Evolutionary conservation across 1,140 invertebrate genomes (phyloP).

Genomic region (Globodera ellingtonae): DNA sequence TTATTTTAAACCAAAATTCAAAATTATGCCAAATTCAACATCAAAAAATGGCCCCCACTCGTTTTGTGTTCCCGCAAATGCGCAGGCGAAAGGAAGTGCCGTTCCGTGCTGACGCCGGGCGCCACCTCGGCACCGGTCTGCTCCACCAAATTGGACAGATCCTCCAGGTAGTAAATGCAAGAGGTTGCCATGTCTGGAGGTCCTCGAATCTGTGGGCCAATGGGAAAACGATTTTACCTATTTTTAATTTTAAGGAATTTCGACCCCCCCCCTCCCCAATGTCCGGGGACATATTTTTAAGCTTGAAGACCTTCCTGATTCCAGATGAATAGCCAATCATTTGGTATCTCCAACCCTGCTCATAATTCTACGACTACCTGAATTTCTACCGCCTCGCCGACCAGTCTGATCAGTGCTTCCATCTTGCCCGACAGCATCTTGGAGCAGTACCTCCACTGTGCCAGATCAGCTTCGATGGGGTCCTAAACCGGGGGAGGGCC

Average conservation of each 20-base stretch:
- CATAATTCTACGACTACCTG: not conserved
- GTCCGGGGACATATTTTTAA: too few relatives aligned
- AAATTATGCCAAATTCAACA: not conserved
- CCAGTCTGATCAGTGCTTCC: conserved; percentile 76
- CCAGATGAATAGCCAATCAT: too few relatives aligned
- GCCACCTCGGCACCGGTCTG: conserved; percentile 68
- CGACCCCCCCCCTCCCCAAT: too few relatives aligned
- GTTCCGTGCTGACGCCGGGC: conserved; percentile 63
- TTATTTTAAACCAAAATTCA: not conserved
- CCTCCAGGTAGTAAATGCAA: conserved; percentile 76
- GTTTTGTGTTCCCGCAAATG: conserved; percentile 58
- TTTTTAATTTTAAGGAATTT: too few relatives aligned
- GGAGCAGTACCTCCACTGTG: conserved; percentile 80
- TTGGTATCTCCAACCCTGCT: too few relatives aligned
- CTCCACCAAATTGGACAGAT: conserved; percentile 75
- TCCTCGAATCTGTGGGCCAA: conserved; percentile 71
- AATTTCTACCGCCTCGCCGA: conserved; percentile 72
- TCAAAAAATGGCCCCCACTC: not conserved
- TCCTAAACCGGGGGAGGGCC: conserved; percentile 55
- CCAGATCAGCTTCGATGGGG: conserved; percentile 72
- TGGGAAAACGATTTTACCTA: conserved; percentile 16
- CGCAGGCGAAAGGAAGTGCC: conserved; percentile 63
- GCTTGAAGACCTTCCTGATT: too few relatives aligned
- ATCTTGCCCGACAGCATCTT: conserved; percentile 76
- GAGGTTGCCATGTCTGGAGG: conserved; percentile 69